These are phyloP conservation scores for Trilocha varians DNA, from an alignment of 2,888 invertebrate genomes.

Conservation along the genomic window DNA sequence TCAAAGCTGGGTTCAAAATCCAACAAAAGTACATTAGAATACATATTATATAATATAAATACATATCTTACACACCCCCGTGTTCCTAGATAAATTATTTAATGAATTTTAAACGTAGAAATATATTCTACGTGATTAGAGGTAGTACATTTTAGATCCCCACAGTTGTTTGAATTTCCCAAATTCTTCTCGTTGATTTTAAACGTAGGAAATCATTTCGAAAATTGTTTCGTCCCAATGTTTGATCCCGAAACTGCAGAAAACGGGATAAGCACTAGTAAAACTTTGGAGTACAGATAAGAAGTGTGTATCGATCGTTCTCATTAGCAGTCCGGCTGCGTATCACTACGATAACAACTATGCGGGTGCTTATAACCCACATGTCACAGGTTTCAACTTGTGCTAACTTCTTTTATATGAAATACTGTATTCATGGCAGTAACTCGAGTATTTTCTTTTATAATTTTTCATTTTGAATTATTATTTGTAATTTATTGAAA, in stretches of 20 bases:
- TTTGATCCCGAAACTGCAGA: neutral
- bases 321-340: conserved; percentile 54
- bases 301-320: conserved; percentile 41
- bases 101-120: no score
- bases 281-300: conserved; percentile 67
- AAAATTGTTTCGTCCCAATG: neutral
- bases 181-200: neutral
- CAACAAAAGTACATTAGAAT: no score
- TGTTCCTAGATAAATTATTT: no score
- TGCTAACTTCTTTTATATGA: neutral
- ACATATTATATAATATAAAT: no score
- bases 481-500: no score
- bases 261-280: conserved; percentile 34
- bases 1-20: no score
- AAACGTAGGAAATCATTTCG: neutral
- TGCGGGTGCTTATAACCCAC: conserved; percentile 53
- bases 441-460: neutral
- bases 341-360: conserved; percentile 42
- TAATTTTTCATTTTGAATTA: no score
- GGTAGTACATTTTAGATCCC: no score
- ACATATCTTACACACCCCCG: no score
- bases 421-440: neutral
- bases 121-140: no score
- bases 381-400: conserved; percentile 7
- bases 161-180: no score